Base-by-base conservation (phyloP, 2,113 vertebrate genomes). In the Daphoenositta chrysoptera region DNA sequence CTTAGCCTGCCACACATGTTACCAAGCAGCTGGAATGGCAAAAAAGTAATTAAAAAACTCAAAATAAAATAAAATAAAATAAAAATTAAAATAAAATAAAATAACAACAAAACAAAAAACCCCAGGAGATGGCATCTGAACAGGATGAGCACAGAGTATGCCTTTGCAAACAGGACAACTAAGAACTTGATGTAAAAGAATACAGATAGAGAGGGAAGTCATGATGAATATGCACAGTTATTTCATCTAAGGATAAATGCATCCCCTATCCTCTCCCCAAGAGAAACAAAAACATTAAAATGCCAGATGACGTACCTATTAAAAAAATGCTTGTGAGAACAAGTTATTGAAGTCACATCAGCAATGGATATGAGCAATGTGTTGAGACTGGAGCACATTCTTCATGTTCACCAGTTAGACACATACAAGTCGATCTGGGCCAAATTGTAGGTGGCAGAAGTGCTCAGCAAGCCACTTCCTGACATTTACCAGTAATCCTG, bases 1-100 rank as follows among this genome's bases (percentile, higher is more conserved):
- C 15, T 63, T 56, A 79, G 28, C 15, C 26, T 44, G 26, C 50
- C 40, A 64, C 3, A 0, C 19, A 39, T 1, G 0, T 37, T 69
- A 68, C 39, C 28, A 78, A 82, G 44, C 31, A 73, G 44, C 13
- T 50, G 26, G 21, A 80, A 72, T 48, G 35, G 26, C 71, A n/a
- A 60, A 78, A 78, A 57, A 33, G 26, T 8, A n/a, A 39, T 37
- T n/a, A n/a, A 40, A 70, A 70, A 40, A 40, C 2, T 3, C 9
- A 33, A n/a, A 33, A n/a, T 12, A 45, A 33, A 66, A 31, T 30
- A 11, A 51, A 28, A 28, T 16, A 28, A 28, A 51, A 27, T 21
- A 30, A 30, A n/a, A n/a, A n/a, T n/a, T n/a, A 18, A 30, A 11
- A 18, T 21, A 30, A 30, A 63, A 63, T 10, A 40, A 30, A 63